phyloP scores from a whole-genome alignment of 2,797 vertebrate species.

The Epinephelus coioides region DNA sequence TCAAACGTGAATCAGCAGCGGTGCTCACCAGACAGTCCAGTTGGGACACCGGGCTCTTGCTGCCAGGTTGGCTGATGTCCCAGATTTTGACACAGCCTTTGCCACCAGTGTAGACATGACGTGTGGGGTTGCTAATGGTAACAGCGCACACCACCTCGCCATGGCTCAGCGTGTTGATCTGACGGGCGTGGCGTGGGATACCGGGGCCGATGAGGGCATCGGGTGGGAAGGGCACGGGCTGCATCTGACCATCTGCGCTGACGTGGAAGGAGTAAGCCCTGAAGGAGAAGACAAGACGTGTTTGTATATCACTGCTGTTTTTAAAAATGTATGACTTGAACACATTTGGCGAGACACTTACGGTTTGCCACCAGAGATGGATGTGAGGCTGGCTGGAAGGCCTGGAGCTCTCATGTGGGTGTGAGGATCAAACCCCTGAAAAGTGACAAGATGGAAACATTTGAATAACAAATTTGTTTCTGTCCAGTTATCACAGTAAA shows the following conservation, averaged over 20 bases:
- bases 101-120: constrained; percentile 97
- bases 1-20: constrained; percentile 9
- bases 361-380: constrained; percentile 99
- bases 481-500: constrained; percentile 22
- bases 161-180: constrained; percentile 90
- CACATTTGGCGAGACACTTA: constrained; percentile 83
- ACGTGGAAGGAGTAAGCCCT: constrained; percentile 87
- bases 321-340: not conserved
- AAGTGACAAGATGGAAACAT: constrained; percentile 43
- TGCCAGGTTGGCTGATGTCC: constrained; percentile 97
- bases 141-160: constrained; percentile 93
- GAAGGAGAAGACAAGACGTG: not conserved
- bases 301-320: constrained; percentile 1
- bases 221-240: constrained; percentile 89
- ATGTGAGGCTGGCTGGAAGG: constrained; percentile 96
- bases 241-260: constrained; percentile 90
- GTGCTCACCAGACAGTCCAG: constrained; percentile 94
- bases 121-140: constrained; percentile 97
- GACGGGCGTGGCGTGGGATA: constrained; percentile 89
- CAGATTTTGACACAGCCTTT: constrained; percentile 99
- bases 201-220: constrained; percentile 89
- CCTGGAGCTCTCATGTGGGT: constrained; percentile 98
- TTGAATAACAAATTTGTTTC: constrained; percentile 26
- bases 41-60: constrained; percentile 95
- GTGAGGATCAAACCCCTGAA: constrained; percentile 96